Conservation (phyloP, 2,113 vertebrate species). For the Festucalex cinctus region DNA sequence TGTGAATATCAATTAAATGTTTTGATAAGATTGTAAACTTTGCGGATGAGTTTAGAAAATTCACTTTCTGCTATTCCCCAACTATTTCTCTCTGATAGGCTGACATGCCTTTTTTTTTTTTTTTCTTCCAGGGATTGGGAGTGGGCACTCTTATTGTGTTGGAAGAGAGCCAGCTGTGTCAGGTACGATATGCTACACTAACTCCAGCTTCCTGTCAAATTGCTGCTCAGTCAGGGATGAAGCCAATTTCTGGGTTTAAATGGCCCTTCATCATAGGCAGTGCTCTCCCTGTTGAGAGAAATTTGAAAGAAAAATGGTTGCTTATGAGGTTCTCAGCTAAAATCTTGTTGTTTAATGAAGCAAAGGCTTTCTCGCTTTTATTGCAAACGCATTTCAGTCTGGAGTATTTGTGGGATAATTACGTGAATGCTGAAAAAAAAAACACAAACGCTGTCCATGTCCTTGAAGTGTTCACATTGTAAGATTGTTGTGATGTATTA, state of each 20-base stretch:
- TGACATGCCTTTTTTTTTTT: slow-evolving; percentile 21
- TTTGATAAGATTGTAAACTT: too few species aligned
- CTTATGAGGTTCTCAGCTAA: slow-evolving; percentile 31
- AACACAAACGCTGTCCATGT: neutral
- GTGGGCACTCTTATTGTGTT: slow-evolving; percentile 24
- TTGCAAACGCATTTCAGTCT: slow-evolving; percentile 13
- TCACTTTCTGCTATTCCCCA: neutral
- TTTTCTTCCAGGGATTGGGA: slow-evolving; percentile 30
- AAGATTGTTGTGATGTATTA: neutral
- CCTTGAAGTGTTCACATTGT: neutral
- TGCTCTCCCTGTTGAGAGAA: slow-evolving; percentile 8
- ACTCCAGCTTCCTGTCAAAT: slow-evolving; percentile 46
- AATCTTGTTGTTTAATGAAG: slow-evolving; percentile 45
- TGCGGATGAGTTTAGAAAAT: neutral
- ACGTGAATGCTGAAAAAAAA: neutral
- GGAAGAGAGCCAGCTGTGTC: slow-evolving; percentile 49
- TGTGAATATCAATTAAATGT: too few species aligned
- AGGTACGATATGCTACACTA: slow-evolving; percentile 48
- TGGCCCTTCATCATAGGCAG: slow-evolving; percentile 19
- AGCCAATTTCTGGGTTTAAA: slow-evolving; percentile 45
- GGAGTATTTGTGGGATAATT: neutral
- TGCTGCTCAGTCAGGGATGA: slow-evolving; percentile 49
- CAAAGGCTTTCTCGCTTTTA: slow-evolving; percentile 20
- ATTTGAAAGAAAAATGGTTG: slow-evolving; percentile 30
- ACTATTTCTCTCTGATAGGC: slow-evolving; percentile 14